Conservation (phyloP, 2,113 vertebrate species). For the Clupea harengus region DNA sequence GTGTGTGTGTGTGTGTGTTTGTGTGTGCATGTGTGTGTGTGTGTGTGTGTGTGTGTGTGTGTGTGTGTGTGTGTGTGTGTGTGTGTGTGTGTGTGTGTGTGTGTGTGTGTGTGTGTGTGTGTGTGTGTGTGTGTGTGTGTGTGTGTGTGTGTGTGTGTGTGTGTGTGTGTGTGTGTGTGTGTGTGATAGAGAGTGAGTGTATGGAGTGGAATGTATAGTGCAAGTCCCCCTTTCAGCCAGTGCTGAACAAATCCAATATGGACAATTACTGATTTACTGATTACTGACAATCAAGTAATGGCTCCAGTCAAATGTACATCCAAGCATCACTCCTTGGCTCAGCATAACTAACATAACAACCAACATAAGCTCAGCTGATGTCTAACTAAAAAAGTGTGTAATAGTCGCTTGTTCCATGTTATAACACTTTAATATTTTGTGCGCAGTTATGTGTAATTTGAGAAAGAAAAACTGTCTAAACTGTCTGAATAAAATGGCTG, state of each 20-base stretch:
- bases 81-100: not conserved
- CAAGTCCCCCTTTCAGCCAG: not conserved
- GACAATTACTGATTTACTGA: not conserved
- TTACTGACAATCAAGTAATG: not conserved
- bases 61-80: slow-evolving; percentile 1
- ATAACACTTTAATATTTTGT: not conserved
- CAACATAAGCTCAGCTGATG: not conserved
- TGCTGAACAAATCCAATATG: not conserved
- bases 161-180: not conserved
- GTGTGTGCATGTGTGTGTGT: not conserved
- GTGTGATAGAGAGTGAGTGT: not conserved
- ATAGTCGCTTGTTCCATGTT: not conserved
- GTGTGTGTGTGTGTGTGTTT: slow-evolving; percentile 3
- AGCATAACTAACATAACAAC: not conserved
- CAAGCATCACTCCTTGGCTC: too few species aligned
- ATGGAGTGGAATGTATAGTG: not conserved
- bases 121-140: slow-evolving; percentile 14
- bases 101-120: not conserved
- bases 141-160: slow-evolving; percentile 6
- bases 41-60: slow-evolving; percentile 7
- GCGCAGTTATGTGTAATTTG: not conserved
- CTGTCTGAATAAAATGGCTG: not conserved
- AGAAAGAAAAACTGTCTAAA: not conserved
- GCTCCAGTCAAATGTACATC: too few species aligned
- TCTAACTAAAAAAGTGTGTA: not conserved